These are phyloP conservation scores for Takifugu flavidus DNA, from an alignment of 2,113 vertebrate species.

Conservation along the genomic window DNA sequence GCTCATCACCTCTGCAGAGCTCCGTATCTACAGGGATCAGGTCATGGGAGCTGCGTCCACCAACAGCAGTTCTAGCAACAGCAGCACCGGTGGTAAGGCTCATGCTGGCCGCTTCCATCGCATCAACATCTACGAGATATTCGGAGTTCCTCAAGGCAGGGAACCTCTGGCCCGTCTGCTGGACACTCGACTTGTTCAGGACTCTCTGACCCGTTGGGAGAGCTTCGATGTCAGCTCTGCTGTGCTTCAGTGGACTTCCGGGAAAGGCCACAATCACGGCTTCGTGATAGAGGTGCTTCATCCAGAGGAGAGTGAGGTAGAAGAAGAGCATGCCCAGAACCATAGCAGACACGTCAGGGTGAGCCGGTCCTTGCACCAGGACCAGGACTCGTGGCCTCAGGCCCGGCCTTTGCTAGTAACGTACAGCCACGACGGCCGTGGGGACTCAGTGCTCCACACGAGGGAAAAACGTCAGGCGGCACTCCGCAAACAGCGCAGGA, in stretches of 20 bases:
- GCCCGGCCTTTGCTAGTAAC: slow-evolving; percentile 92
- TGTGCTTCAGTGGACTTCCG: slow-evolving; percentile 88
- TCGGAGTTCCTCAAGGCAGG: slow-evolving; percentile 78
- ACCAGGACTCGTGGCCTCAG: slow-evolving; percentile 89
- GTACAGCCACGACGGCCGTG: slow-evolving; percentile 92
- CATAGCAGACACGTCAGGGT: slow-evolving; percentile 88
- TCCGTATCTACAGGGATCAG: slow-evolving; percentile 92
- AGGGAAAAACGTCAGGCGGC: slow-evolving; percentile 89
- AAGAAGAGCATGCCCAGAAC: slow-evolving; percentile 72
- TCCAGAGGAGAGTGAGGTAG: slow-evolving; percentile 74
- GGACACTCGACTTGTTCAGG: slow-evolving; percentile 93
- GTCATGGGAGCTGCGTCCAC: slow-evolving; percentile 74
- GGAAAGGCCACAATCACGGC: slow-evolving; percentile 87
- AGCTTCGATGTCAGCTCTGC: slow-evolving; percentile 96
- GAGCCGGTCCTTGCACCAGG: slow-evolving; percentile 91
- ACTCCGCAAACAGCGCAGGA: slow-evolving; percentile 84
- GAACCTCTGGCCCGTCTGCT: slow-evolving; percentile 89
- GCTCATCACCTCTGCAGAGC: slow-evolving; percentile 92
- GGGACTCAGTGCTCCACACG: slow-evolving; percentile 86
- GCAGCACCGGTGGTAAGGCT: slow-evolving; percentile 66
- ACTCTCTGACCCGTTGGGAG: slow-evolving; percentile 93
- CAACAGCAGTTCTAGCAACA: slow-evolving; percentile 68
- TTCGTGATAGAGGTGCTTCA: slow-evolving; percentile 94
- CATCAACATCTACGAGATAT: slow-evolving; percentile 98
- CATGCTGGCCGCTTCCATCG: slow-evolving; percentile 82